phyloP scores from a whole-genome alignment of 2,888 invertebrate species.

The Drosophila kanekoi region DNA sequence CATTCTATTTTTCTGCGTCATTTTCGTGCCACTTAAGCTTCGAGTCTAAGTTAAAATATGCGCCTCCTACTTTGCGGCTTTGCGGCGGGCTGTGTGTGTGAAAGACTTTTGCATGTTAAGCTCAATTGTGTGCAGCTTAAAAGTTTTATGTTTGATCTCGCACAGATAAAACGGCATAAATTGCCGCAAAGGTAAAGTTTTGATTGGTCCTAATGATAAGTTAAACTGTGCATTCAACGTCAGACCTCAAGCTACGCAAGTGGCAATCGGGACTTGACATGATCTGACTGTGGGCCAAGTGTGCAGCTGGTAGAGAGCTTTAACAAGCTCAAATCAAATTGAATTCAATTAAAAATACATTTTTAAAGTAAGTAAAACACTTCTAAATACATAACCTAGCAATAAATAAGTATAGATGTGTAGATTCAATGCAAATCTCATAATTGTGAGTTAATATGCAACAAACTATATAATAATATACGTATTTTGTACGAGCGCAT shows the following conservation, averaged over 20 bases:
- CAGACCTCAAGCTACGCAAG: slow-evolving; percentile 36
- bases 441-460: too few relatives aligned
- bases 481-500: too few relatives aligned
- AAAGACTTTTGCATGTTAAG: slow-evolving; percentile 65
- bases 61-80: slow-evolving; percentile 35
- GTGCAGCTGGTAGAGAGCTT: too few relatives aligned
- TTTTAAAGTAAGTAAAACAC: not conserved
- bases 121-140: slow-evolving; percentile 78
- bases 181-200: slow-evolving; percentile 75
- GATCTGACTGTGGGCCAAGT: not conserved
- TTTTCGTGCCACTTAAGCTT: slow-evolving; percentile 38
- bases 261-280: slow-evolving; percentile 29
- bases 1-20: slow-evolving; percentile 19
- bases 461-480: too few relatives aligned
- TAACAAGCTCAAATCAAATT: not conserved
- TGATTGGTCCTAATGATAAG: slow-evolving; percentile 75
- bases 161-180: slow-evolving; percentile 75
- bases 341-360: not conserved
- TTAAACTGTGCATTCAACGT: slow-evolving; percentile 59
- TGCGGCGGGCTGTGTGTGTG: not conserved
- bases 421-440: too few relatives aligned
- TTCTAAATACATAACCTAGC: not conserved
- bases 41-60: slow-evolving; percentile 39
- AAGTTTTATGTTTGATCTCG: slow-evolving; percentile 78
- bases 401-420: too few relatives aligned